These are phyloP conservation scores for Chrysodeixis includens DNA, from an alignment of 2,888 invertebrate genomes.

Conservation along the genomic window DNA sequence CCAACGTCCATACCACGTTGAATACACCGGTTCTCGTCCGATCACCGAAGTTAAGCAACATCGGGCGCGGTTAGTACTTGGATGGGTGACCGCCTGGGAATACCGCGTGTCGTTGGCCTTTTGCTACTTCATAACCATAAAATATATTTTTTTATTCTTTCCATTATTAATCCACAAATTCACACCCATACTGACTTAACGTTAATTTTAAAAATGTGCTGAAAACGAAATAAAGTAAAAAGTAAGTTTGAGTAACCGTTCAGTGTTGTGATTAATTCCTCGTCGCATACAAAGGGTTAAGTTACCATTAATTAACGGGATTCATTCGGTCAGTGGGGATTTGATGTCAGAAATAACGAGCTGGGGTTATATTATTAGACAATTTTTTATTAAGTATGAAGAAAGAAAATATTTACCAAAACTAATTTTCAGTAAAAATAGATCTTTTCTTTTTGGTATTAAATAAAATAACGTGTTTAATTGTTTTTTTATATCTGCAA, in stretches of 20 bases:
- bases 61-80: conserved; percentile 80
- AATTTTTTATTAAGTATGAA: not conserved
- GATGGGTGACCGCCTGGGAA: conserved; percentile 81
- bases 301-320: conserved; percentile 78
- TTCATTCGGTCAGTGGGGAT: conserved; percentile 61
- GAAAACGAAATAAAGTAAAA: no score
- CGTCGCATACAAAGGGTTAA: conserved; percentile 72
- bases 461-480: no score
- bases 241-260: not conserved
- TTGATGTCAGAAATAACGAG: conserved; percentile 4
- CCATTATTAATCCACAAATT: not conserved
- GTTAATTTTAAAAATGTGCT: no score
- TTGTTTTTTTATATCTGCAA: no score
- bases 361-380: not conserved
- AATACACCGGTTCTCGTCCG: conserved; percentile 78
- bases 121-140: not conserved
- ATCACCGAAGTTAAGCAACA: conserved; percentile 82
- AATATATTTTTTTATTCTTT: no score
- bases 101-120: conserved; percentile 64
- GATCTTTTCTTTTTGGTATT: no score
- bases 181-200: not conserved
- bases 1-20: conserved; percentile 72
- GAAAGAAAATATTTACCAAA: no score
- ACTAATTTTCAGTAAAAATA: no score
- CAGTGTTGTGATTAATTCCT: conserved; percentile 27